Evolutionary conservation across 2,888 invertebrate species (phyloP), one percentile per base, ranked within the genome.

Genomic region (Hartigia nigra): DNA sequence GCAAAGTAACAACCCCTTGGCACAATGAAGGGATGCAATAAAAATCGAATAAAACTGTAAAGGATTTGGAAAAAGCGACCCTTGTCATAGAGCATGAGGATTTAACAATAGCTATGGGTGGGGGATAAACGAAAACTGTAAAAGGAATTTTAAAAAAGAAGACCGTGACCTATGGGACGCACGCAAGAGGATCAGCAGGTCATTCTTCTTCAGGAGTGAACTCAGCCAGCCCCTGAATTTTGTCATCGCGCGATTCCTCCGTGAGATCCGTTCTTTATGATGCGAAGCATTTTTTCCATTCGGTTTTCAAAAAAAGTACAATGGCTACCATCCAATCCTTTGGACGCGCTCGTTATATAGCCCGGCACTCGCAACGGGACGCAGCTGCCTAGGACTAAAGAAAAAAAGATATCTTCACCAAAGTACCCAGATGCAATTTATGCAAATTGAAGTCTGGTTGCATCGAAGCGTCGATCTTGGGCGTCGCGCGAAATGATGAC

Each of bases 271-370:
- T 84, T 85, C 79, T 87, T 85, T 89, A 86, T 88, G 85, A 88
- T 37, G 79, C 81, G 82, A 80, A 87, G 31, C 84, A 86, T 84
- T 84, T 86, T 87, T 88, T 87, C 84, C 85, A 9, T 39, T 85
- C 84, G 83, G 87, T 88, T 89, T 89, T 88, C 88, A 90, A 86
- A 86, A 86, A 83, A 83, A 86, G 87, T 84, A 90, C 90, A 90
- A 90, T 90, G 87, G 88, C 87, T 14, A 23, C 88, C 89, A 87
- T 87, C 85, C 88, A 90, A 90, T 90, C 89, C 90, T 89, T 90
- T 89, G 88, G 90, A 90, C 89, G 89, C 90, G 90, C 90, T 90
- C 90, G 90, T 90, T 90, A 90, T 89, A 39, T 4, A 14, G 0
- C 87, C 89, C 84, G 87, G 87, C 86, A 90, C 90, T 90, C 87